Conservation (phyloP, 2,888 invertebrate species). For the Ptilodon capucinus region DNA sequence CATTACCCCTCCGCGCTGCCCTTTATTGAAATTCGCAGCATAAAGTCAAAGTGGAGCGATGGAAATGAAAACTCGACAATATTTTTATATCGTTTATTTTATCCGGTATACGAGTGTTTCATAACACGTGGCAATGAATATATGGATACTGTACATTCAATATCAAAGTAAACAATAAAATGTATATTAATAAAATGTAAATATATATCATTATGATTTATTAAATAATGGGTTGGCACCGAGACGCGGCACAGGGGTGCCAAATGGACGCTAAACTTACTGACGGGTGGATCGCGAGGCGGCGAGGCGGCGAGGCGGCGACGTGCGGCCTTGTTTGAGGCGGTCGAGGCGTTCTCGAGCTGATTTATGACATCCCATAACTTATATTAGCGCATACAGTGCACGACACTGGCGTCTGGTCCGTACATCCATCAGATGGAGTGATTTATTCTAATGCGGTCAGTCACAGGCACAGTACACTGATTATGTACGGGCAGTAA, state of each 20-base stretch:
- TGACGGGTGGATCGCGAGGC: conserved; percentile 5
- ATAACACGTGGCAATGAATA: conserved; percentile 74
- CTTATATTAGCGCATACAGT: neutral
- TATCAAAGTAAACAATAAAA: conserved; percentile 77
- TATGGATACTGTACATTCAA: conserved; percentile 73
- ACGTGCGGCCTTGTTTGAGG: conserved; percentile 5
- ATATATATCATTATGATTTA: conserved; percentile 68
- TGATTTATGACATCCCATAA: neutral
- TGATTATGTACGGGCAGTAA: neutral
- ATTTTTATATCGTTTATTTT: conserved; percentile 67
- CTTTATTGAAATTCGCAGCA: conserved; percentile 31
- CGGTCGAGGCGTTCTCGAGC: neutral
- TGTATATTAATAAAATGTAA: conserved; percentile 72
- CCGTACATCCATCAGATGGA: neutral
- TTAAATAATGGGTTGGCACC: conserved; percentile 73
- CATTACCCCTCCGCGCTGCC: neutral
- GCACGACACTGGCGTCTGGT: neutral
- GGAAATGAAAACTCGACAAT: conserved; percentile 45
- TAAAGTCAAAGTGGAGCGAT: conserved; percentile 30
- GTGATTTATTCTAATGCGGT: neutral
- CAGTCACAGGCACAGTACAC: neutral
- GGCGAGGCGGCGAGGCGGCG: conserved; percentile 15
- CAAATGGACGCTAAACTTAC: conserved; percentile 62
- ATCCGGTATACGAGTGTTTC: conserved; percentile 70
- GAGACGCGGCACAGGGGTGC: conserved; percentile 57